Conservation (phyloP, 2,797 vertebrate species). For the Aphelocoma californica region DNA sequence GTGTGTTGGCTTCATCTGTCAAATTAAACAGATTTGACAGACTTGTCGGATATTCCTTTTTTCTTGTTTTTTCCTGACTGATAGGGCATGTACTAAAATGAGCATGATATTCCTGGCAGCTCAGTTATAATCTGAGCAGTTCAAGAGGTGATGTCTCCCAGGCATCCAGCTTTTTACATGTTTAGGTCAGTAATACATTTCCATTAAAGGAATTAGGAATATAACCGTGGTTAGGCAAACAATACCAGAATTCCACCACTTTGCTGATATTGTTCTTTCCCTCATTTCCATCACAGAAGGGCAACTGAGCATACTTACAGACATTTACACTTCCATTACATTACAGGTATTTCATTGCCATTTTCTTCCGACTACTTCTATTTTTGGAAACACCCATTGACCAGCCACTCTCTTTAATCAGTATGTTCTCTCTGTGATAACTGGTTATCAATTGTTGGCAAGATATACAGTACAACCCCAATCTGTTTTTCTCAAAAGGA, state of each 20-base stretch:
- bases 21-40: background rate
- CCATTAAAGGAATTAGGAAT: background rate
- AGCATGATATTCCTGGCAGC: background rate
- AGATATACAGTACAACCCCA: background rate
- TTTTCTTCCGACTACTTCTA: conserved; percentile 20
- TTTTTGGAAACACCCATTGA: conserved; percentile 39
- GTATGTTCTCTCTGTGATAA: conserved; percentile 34
- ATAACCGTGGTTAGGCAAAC: background rate
- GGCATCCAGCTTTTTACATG: background rate
- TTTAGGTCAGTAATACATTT: background rate
- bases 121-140: background rate
- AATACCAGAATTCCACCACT: background rate
- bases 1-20: background rate
- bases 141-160: background rate
- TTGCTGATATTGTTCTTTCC: background rate
- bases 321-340: background rate
- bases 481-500: conserved; percentile 54
- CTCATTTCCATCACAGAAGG: background rate
- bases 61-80: background rate
- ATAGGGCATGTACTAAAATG: background rate
- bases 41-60: background rate
- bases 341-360: background rate
- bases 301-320: background rate
- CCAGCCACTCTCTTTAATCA: background rate
- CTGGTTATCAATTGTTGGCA: conserved; percentile 15